phyloP scores from a whole-genome alignment of 2,888 invertebrate species.

The Pyrochroa serraticornis region DNA sequence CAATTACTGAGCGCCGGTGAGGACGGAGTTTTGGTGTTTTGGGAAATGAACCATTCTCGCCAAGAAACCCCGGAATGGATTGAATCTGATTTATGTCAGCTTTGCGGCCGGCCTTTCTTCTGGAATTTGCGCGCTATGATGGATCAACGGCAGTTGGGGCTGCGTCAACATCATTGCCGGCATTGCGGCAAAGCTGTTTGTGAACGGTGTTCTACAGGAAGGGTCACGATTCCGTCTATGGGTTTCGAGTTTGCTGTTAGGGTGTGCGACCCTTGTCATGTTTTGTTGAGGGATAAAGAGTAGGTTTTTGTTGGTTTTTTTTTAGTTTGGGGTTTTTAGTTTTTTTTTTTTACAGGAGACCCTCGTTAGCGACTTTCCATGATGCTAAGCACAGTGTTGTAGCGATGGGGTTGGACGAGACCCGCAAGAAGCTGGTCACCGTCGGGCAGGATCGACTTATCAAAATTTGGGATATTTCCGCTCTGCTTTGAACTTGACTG shows the following conservation, averaged over 20 bases:
- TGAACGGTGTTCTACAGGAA: constrained; percentile 86
- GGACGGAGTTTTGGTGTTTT: constrained; percentile 89
- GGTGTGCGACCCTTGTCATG: constrained; percentile 91
- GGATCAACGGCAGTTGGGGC: constrained; percentile 91
- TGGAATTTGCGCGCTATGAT: constrained; percentile 99
- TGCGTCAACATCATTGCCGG: constrained; percentile 90
- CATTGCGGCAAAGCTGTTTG: constrained; percentile 97
- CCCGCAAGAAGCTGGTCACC: constrained; percentile 85
- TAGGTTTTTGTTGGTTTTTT: constrained; percentile 61
- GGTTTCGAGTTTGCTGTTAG: constrained; percentile 98
- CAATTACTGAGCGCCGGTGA: constrained; percentile 89
- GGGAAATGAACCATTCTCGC: constrained; percentile 90
- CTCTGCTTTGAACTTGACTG: constrained; percentile 54
- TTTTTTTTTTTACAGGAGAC: constrained; percentile 69
- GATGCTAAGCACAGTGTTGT: constrained; percentile 93
- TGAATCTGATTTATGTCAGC: constrained; percentile 92
- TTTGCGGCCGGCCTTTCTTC: constrained; percentile 95
- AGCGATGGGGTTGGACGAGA: constrained; percentile 88
- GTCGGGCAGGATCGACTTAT: constrained; percentile 95
- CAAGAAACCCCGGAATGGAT: constrained; percentile 96
- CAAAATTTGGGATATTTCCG: constrained; percentile 88
- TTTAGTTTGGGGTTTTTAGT: background rate
- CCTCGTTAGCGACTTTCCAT: constrained; percentile 92
- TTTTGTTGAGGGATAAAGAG: constrained; percentile 83
- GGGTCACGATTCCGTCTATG: constrained; percentile 91